Percentiles rank a stretch among this genome's conserved stretches.
phyloP scores from a whole-genome alignment of 2,888 invertebrate species.

The Salpingus planirostris region DNA sequence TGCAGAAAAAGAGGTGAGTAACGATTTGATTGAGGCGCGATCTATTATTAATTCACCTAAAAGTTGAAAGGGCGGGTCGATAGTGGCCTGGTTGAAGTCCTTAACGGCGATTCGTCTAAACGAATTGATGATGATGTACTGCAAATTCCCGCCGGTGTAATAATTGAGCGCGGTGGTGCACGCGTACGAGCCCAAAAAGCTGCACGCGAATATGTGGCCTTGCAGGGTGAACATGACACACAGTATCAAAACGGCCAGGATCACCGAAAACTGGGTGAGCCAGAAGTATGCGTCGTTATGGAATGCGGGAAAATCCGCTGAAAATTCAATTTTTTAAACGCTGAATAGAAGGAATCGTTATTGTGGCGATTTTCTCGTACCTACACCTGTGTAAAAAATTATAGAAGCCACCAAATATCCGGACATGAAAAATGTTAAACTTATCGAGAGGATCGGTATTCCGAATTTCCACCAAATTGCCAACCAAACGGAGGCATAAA shows the following conservation, averaged over 20 bases:
- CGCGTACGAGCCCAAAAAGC: conserved; percentile 56
- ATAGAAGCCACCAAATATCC: conserved; percentile 53
- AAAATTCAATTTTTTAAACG: conserved; percentile 24
- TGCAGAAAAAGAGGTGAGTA: conserved; percentile 43
- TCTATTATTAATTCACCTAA: conserved; percentile 45
- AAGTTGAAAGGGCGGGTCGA: conserved; percentile 52
- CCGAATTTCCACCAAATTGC: conserved; percentile 55
- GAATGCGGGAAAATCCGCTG: conserved; percentile 44
- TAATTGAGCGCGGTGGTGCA: conserved; percentile 55
- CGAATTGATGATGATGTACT: conserved; percentile 59
- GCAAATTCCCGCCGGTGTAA: conserved; percentile 55
- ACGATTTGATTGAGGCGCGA: no score
- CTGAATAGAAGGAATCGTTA: no score
- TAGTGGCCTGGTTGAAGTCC: conserved; percentile 49
- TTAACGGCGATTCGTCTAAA: conserved; percentile 53
- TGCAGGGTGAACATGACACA: conserved; percentile 44
- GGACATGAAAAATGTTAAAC: conserved; percentile 49
- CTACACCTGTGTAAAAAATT: conserved; percentile 22
- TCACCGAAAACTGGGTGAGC: conserved; percentile 45
- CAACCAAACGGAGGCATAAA: conserved; percentile 53
- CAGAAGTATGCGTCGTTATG: conserved; percentile 54
- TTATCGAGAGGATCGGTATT: conserved; percentile 51
- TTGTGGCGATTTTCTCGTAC: conserved; percentile 18
- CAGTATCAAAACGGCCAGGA: conserved; percentile 26
- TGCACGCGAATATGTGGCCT: conserved; percentile 54